These are phyloP conservation scores for Achroia grisella DNA, from an alignment of 1,140 invertebrate species.

Conservation along the genomic window DNA sequence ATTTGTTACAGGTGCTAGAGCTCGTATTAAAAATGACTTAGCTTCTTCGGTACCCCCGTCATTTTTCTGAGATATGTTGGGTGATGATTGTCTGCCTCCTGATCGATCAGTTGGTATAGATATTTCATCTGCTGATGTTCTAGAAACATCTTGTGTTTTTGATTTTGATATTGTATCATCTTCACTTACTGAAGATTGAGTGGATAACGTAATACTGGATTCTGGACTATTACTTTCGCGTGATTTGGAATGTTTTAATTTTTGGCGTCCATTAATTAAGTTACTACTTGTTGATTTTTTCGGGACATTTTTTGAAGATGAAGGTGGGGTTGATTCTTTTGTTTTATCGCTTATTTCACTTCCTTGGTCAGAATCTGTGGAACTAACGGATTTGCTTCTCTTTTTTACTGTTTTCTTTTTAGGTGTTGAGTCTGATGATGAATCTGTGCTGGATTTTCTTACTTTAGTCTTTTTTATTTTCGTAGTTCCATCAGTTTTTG, in stretches of 20 bases:
- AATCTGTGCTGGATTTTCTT: slow-evolving; percentile 54
- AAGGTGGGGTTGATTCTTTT: slow-evolving; percentile 26
- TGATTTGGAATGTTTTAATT: slow-evolving; percentile 59
- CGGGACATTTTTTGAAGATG: slow-evolving; percentile 31
- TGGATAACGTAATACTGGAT: slow-evolving; percentile 57
- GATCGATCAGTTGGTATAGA: slow-evolving; percentile 74
- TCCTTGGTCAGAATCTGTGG: slow-evolving; percentile 69
- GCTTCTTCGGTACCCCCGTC: slow-evolving; percentile 77
- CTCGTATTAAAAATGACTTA: slow-evolving; percentile 81
- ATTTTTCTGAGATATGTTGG: slow-evolving; percentile 62
- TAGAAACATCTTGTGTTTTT: slow-evolving; percentile 53
- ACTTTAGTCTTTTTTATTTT: slow-evolving; percentile 65
- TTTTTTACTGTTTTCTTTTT: slow-evolving; percentile 62
- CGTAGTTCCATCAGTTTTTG: slow-evolving; percentile 68
- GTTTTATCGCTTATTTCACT: slow-evolving; percentile 38
- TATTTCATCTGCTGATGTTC: slow-evolving; percentile 75
- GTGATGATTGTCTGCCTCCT: slow-evolving; percentile 64
- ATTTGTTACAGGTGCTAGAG: slow-evolving; percentile 79
- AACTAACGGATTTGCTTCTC: slow-evolving; percentile 73
- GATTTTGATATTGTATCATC: slow-evolving; percentile 58
- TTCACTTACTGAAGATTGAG: slow-evolving; percentile 63
- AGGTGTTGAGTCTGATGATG: slow-evolving; percentile 56
- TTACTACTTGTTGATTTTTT: slow-evolving; percentile 37
- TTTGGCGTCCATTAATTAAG: slow-evolving; percentile 34
- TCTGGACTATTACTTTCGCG: slow-evolving; percentile 71